These are phyloP conservation scores for Calliopum simillimum DNA, from an alignment of 2,888 invertebrate genomes.

Conservation along the genomic window DNA sequence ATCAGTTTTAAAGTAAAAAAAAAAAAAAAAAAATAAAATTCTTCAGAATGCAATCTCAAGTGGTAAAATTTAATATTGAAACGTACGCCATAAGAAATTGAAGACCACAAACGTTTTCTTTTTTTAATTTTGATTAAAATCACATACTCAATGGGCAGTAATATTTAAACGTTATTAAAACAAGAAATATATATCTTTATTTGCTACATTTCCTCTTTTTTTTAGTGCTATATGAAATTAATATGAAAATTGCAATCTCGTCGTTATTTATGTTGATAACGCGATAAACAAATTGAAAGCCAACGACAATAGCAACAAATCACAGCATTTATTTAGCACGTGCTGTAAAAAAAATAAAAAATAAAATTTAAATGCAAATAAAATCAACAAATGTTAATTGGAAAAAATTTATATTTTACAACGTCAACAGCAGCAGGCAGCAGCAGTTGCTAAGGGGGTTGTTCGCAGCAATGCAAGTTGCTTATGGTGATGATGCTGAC, in stretches of 20 bases:
- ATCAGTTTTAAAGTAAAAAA: no score
- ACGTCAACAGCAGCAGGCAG: no score
- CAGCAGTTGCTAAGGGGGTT: no score
- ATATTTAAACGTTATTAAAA: background rate
- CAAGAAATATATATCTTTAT: background rate
- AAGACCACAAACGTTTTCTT: background rate
- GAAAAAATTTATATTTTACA: no score
- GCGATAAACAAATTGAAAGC: slow-evolving; percentile 25
- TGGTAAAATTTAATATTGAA: no score
- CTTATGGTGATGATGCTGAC: no score
- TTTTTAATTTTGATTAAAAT: slow-evolving; percentile 5
- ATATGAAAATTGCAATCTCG: slow-evolving; percentile 26
- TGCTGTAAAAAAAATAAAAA: slow-evolving; percentile 41
- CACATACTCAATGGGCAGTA: background rate
- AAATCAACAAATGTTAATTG: no score
- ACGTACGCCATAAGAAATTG: no score
- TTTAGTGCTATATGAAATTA: background rate
- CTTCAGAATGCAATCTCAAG: no score
- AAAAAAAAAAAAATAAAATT: no score
- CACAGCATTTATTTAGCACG: slow-evolving; percentile 48
- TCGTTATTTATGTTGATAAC: slow-evolving; percentile 12
- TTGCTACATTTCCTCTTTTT: no score
- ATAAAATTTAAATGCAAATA: slow-evolving; percentile 5
- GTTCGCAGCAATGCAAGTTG: no score
- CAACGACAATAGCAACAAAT: slow-evolving; percentile 13